A percentile compares a stretch with the other conserved stretches of the same genome.
Conservation (phyloP, 2,797 vertebrate genomes). For the Trachurus trachurus region DNA sequence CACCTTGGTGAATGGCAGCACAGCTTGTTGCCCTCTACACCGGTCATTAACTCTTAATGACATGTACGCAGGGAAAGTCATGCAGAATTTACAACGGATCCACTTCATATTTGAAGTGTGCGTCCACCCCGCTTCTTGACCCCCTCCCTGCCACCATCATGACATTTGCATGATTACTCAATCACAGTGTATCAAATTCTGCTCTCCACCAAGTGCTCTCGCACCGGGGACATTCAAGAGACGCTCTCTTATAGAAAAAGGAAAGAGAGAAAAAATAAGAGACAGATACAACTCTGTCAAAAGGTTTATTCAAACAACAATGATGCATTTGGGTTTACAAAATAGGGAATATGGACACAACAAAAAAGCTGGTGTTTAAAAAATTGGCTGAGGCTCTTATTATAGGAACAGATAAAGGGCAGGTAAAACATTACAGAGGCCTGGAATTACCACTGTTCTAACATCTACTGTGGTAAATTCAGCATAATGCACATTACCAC, state of each 20-base stretch:
- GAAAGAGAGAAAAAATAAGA: background rate
- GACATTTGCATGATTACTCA: constrained; percentile 42
- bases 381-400: background rate
- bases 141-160: constrained; percentile 23
- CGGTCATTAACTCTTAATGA: constrained; percentile 73
- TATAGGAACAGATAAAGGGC: background rate
- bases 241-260: background rate
- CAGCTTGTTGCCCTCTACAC: constrained; percentile 50
- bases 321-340: background rate
- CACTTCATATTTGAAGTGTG: constrained; percentile 37
- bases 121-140: background rate
- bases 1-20: constrained; percentile 65
- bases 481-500: constrained; percentile 24
- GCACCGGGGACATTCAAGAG: background rate
- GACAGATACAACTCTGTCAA: background rate
- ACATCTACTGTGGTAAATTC: constrained; percentile 6
- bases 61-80: constrained; percentile 47
- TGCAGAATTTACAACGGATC: constrained; percentile 48
- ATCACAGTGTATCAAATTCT: constrained; percentile 21
- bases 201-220: constrained; percentile 26
- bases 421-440: background rate
- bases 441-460: background rate
- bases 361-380: background rate
- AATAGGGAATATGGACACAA: background rate
- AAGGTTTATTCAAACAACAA: constrained; percentile 20